phyloP scores from a whole-genome alignment of 2,113 vertebrate species.

The Petrocephalus microphthalmus region DNA sequence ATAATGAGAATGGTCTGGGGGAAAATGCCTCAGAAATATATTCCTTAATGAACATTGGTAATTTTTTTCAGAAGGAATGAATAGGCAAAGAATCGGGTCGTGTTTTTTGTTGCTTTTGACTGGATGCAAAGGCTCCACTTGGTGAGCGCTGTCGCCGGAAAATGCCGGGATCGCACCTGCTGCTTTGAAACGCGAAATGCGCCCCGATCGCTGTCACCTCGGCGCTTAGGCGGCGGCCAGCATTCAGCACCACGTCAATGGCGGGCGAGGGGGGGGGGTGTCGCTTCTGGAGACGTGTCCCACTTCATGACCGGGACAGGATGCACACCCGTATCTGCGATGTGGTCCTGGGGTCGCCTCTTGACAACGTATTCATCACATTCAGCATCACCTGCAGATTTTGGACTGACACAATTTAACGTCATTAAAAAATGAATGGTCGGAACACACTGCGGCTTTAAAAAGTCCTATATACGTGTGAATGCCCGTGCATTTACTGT shows the following conservation, averaged over 20 bases:
- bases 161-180: constrained; percentile 24
- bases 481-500: background rate
- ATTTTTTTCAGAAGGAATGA: background rate
- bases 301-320: background rate
- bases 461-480: background rate
- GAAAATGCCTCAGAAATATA: background rate
- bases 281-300: background rate
- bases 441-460: background rate
- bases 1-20: background rate
- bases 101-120: constrained; percentile 9
- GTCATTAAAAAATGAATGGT: background rate
- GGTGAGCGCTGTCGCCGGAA: background rate
- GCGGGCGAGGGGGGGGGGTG: background rate
- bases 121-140: background rate
- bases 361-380: background rate
- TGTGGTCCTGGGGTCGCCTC: background rate
- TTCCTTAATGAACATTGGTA: background rate
- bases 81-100: background rate
- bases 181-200: constrained; percentile 22
- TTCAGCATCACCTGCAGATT: background rate
- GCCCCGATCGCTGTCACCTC: constrained; percentile 6
- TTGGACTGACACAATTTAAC: background rate
- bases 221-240: background rate
- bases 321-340: background rate
- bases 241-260: background rate